Conservation (phyloP, 2,888 invertebrate species). For the Siphonodentalium dalli region DNA sequence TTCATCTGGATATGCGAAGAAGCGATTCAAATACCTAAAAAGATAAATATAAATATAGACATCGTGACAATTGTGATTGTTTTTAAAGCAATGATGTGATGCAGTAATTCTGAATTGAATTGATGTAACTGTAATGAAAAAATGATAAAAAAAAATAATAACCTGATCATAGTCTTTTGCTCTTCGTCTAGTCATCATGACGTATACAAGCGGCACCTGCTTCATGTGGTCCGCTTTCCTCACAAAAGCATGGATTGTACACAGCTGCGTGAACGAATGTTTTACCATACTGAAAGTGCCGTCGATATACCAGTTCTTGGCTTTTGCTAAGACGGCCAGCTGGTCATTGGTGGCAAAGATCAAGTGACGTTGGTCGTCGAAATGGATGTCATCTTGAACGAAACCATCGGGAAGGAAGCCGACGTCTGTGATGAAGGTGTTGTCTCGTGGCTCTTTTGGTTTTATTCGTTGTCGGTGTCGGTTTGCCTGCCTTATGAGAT, state of each 20-base stretch:
- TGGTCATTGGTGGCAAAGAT: conserved; percentile 13
- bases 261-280: conserved; percentile 7
- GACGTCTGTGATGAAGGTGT: neutral
- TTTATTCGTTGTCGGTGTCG: neutral
- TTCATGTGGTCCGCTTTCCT: conserved; percentile 5
- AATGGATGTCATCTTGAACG: neutral
- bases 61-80: too few species aligned
- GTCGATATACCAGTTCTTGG: too few species aligned
- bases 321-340: too few species aligned
- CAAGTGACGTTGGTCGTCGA: conserved; percentile 4
- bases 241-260: conserved; percentile 2
- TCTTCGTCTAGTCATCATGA: neutral
- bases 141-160: too few species aligned
- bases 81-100: too few species aligned
- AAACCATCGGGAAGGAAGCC: neutral
- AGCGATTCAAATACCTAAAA: too few species aligned
- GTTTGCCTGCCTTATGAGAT: conserved; percentile 1
- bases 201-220: neutral
- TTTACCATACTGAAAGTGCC: conserved; percentile 9
- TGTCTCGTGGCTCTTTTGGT: conserved; percentile 1
- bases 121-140: too few species aligned
- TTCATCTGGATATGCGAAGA: too few species aligned
- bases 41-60: too few species aligned
- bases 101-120: too few species aligned
- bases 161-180: too few species aligned